A percentile compares a stretch with the other conserved stretches of the same genome.
These are phyloP conservation scores for Peromyscus maniculatus DNA, from an alignment of 2,113 vertebrate species.

Conservation along the genomic window DNA sequence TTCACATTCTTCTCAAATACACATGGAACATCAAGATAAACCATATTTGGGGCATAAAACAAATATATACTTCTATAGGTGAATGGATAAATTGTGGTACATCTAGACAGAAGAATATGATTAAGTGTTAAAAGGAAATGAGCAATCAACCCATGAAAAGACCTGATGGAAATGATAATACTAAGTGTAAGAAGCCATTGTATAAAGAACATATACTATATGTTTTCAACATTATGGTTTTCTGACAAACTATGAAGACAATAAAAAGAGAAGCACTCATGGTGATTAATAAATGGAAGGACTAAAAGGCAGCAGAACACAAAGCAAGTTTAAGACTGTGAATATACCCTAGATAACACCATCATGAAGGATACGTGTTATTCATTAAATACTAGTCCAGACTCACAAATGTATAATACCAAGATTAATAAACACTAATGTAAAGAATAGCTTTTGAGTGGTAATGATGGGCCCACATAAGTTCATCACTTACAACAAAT, in stretches of 20 bases:
- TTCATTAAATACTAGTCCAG: background rate
- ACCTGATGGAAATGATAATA: background rate
- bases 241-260: background rate
- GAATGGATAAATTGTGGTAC: background rate
- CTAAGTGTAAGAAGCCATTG: background rate
- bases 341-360: background rate
- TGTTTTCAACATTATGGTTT: background rate
- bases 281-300: background rate
- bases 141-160: background rate
- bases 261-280: background rate
- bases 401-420: background rate
- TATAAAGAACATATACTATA: background rate
- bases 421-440: background rate
- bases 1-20: background rate
- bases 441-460: background rate
- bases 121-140: background rate
- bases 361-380: background rate
- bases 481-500: background rate
- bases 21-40: background rate
- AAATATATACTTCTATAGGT: background rate
- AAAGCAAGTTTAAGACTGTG: background rate
- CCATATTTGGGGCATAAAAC: background rate
- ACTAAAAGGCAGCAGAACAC: background rate
- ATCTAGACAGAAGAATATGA: background rate
- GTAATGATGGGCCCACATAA: background rate